These are phyloP conservation scores for cat (Felis catus) DNA, from an alignment of 2,113 vertebrate genomes.

Conservation along the genomic window F.catus_Fca126_mat1.0 CM031412.1:110780001-110780500, in stretches of 20 bases:
- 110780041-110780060: neutral
- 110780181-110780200: neutral
- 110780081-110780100: neutral
- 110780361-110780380: conserved; percentile 51
- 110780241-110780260: neutral
- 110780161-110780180: conserved; percentile 47
- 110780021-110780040: neutral
- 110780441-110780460: conserved; percentile 16
- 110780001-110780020: neutral
- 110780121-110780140: conserved; percentile 24
- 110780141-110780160: neutral
- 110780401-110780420: conserved; percentile 33
- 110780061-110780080: neutral
- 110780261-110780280: neutral
- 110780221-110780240: neutral
- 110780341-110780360: conserved; percentile 66
- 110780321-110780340: conserved; percentile 68
- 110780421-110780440: conserved; percentile 34
- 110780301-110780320: neutral
- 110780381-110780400: conserved; percentile 67
- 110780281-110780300: conserved; percentile 28
- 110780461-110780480: neutral
- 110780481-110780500: neutral
- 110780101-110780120: neutral
- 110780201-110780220: neutral